phyloP scores from a whole-genome alignment of 2,797 vertebrate species.

The Spinus olivaceus region DNA sequence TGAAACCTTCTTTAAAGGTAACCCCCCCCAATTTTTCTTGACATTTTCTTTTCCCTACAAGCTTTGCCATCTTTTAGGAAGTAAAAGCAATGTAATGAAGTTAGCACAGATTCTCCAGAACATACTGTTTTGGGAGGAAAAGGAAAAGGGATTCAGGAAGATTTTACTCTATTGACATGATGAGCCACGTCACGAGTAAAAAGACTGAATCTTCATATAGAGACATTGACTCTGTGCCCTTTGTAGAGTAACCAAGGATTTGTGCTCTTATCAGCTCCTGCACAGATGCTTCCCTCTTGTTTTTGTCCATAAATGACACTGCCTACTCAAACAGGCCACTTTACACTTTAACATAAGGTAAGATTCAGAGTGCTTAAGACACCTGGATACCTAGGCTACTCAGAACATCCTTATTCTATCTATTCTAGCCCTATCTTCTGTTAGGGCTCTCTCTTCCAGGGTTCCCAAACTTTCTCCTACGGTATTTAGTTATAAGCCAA shows the following conservation, averaged over 20 bases:
- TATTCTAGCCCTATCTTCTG: background rate
- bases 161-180: background rate
- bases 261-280: background rate
- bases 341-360: background rate
- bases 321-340: background rate
- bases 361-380: background rate
- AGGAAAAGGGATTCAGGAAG: background rate
- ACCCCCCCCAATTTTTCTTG: fast-evolving
- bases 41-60: background rate
- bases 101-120: background rate
- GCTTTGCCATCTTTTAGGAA: background rate
- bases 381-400: background rate
- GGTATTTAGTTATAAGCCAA: background rate
- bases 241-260: background rate
- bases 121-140: background rate
- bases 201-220: background rate
- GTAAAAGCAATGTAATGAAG: background rate
- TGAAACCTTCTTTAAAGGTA: background rate
- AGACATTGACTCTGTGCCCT: background rate
- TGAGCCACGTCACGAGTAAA: background rate
- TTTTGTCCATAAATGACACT: background rate
- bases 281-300: background rate
- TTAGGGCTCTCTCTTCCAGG: fast-evolving
- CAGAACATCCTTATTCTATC: background rate
- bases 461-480: background rate